These are phyloP conservation scores for Cryptoblepharus egeriae DNA, from an alignment of 2,797 vertebrate genomes.

Conservation along the genomic window DNA sequence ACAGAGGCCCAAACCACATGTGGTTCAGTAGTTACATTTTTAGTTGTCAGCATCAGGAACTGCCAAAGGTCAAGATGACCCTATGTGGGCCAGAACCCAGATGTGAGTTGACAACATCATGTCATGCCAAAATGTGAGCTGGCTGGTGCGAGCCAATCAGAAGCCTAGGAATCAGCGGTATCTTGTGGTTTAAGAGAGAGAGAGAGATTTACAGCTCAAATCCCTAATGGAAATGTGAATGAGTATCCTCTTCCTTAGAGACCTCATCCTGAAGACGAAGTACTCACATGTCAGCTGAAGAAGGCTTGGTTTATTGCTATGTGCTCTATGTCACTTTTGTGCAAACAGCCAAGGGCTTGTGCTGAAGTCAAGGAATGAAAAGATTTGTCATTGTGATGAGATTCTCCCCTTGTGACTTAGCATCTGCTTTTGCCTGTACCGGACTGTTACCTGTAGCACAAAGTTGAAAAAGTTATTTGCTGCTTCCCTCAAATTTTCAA, in stretches of 20 bases:
- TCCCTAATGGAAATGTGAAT: neutral
- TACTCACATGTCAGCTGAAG: neutral
- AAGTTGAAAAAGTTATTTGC: neutral
- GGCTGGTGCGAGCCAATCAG: too few species aligned
- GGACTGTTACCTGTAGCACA: neutral
- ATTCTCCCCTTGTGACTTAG: neutral
- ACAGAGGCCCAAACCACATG: too few species aligned
- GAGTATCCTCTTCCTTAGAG: too few species aligned
- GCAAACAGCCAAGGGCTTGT: neutral
- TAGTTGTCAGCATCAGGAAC: too few species aligned
- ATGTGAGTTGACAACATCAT: too few species aligned
- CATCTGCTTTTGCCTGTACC: neutral
- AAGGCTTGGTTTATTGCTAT: neutral
- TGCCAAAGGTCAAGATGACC: too few species aligned
- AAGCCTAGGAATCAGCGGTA: too few species aligned
- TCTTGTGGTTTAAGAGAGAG: too few species aligned
- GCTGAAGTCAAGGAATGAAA: neutral
- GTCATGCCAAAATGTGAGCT: too few species aligned
- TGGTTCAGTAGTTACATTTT: too few species aligned
- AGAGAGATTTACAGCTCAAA: neutral
- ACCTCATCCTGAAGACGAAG: neutral
- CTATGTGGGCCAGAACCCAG: too few species aligned
- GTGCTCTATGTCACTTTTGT: neutral
- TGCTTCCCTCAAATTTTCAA: neutral
- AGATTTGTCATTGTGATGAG: neutral